Evolutionary conservation across 1,140 invertebrate genomes (phyloP).

Genomic region (Drosophila burlai): DNA sequence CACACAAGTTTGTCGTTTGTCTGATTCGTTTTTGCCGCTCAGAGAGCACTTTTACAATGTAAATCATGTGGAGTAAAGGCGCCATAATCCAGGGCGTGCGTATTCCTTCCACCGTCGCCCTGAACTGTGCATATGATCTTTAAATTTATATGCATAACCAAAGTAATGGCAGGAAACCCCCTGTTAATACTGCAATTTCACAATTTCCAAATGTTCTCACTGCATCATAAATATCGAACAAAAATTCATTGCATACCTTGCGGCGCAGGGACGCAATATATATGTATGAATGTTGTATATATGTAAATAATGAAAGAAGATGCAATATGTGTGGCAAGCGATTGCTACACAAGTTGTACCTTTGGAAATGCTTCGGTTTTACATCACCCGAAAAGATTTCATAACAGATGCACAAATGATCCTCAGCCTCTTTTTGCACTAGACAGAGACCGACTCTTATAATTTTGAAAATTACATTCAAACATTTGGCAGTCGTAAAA

Average conservation of each 20-base stretch:
- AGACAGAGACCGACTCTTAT: neutral
- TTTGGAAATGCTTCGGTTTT: neutral
- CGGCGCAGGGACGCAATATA: conserved; percentile 15
- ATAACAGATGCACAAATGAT: neutral
- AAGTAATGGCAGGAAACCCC: neutral
- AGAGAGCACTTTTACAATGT: neutral
- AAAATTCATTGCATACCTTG: conserved; percentile 22
- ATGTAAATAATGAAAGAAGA: neutral
- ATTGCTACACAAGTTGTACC: neutral
- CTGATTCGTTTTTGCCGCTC: neutral
- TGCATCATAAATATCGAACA: neutral
- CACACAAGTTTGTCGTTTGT: conserved; percentile 10
- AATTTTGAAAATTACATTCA: neutral
- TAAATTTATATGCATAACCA: neutral
- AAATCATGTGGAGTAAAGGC: conserved; percentile 4
- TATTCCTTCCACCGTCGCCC: no score
- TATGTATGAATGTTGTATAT: neutral
- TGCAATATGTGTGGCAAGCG: conserved; percentile 4
- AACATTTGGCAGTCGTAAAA: neutral
- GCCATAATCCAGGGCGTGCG: neutral
- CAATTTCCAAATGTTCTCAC: neutral
- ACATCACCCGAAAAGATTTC: neutral
- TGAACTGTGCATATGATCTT: neutral
- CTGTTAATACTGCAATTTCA: neutral
- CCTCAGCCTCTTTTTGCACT: neutral